phyloP scores from a whole-genome alignment of 2,797 vertebrate genomes.

The Heliangelus exortis region DNA sequence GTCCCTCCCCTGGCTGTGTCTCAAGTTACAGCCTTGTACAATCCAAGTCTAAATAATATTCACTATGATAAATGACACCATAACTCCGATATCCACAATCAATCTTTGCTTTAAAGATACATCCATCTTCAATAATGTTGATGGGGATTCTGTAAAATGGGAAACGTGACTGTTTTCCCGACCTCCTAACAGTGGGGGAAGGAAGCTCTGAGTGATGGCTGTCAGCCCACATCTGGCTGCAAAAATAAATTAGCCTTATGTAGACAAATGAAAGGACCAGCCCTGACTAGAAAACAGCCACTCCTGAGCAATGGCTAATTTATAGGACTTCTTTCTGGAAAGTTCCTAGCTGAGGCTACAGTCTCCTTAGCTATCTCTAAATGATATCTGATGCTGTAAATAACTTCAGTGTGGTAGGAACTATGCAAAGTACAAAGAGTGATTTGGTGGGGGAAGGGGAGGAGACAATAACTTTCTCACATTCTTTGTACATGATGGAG shows the following conservation, averaged over 20 bases:
- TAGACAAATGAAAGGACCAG: conserved; percentile 95
- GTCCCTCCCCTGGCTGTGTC: conserved; percentile 87
- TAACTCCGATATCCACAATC: conserved; percentile 99
- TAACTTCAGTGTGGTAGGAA: conserved; percentile 70
- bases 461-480: conserved; percentile 68
- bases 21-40: conserved; percentile 95
- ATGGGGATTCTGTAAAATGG: conserved; percentile 90
- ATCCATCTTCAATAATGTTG: conserved; percentile 99
- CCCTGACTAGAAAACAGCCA: conserved; percentile 82
- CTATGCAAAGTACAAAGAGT: conserved; percentile 63
- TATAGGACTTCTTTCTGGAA: conserved; percentile 83
- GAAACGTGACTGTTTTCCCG: conserved; percentile 87
- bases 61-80: conserved; percentile 96
- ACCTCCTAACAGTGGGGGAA: conserved; percentile 85
- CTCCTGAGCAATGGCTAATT: conserved; percentile 82
- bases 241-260: conserved; percentile 99
- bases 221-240: conserved; percentile 98
- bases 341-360: conserved; percentile 79
- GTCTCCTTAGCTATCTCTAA: conserved; percentile 79
- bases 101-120: conserved; percentile 99
- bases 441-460: conserved; percentile 39
- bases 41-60: conserved; percentile 98
- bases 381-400: conserved; percentile 79
- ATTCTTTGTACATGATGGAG: conserved; percentile 56
- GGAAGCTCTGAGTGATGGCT: conserved; percentile 94